Evolutionary conservation across 2,797 vertebrate species (phyloP).

Genomic region (Pseudomugil tenellus): DNA sequence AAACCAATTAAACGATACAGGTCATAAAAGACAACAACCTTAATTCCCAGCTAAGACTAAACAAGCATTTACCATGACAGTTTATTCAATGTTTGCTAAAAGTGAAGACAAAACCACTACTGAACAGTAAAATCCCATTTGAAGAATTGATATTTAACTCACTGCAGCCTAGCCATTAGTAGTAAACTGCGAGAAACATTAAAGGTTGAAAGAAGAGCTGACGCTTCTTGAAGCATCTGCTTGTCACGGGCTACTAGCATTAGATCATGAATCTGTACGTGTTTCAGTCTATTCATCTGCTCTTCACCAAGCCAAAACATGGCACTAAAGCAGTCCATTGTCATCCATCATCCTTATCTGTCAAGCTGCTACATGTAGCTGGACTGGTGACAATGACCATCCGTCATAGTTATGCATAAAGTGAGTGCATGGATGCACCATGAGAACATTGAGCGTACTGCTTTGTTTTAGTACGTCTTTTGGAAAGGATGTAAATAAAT

Average conservation of each 20-base stretch:
- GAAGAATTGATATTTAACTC: slow-evolving; percentile 15
- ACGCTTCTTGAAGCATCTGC: slow-evolving; percentile 17
- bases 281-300: slow-evolving; percentile 41
- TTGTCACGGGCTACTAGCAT: slow-evolving; percentile 25
- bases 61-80: slow-evolving; percentile 24
- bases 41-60: slow-evolving; percentile 19
- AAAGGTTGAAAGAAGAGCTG: slow-evolving; percentile 14
- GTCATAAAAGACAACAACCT: slow-evolving; percentile 1
- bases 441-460: neutral
- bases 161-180: slow-evolving; percentile 25
- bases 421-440: neutral
- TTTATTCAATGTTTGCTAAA: slow-evolving; percentile 29
- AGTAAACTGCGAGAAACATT: slow-evolving; percentile 18
- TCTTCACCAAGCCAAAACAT: slow-evolving; percentile 48
- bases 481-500: slow-evolving; percentile 20
- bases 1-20: slow-evolving; percentile 12
- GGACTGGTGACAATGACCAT: slow-evolving; percentile 43
- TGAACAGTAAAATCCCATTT: slow-evolving; percentile 28
- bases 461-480: slow-evolving; percentile 21
- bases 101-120: neutral
- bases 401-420: slow-evolving; percentile 53
- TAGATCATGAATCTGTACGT: slow-evolving; percentile 25
- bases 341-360: slow-evolving; percentile 63
- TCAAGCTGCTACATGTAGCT: slow-evolving; percentile 43
- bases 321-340: slow-evolving; percentile 38